These are phyloP conservation scores for Dolichoris vasculosae DNA, from an alignment of 1,140 invertebrate genomes.

Conservation along the genomic window DNA sequence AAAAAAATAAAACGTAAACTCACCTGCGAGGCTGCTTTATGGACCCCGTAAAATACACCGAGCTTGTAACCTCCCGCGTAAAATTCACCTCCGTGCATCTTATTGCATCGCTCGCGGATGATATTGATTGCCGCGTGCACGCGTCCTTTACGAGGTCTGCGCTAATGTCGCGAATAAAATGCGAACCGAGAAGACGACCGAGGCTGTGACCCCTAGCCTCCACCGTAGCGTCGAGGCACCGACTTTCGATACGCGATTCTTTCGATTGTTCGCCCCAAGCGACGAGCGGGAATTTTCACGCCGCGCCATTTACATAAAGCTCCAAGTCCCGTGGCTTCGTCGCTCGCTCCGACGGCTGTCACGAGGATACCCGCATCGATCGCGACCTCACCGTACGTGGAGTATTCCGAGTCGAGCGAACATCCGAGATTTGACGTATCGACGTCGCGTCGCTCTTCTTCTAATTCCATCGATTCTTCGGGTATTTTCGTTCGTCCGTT, in stretches of 20 bases:
- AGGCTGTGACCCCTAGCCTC: too few relatives aligned
- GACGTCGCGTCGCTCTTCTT: neutral
- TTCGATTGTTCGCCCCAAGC: neutral
- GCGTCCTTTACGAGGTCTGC: neutral
- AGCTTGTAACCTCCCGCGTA: neutral
- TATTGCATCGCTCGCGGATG: neutral
- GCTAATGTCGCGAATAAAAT: neutral
- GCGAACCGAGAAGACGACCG: too few relatives aligned
- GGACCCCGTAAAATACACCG: neutral
- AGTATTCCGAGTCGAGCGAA: neutral
- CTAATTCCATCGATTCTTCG: neutral
- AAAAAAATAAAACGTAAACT: neutral
- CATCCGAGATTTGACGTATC: neutral
- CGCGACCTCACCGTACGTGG: neutral
- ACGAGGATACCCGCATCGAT: conserved; percentile 7
- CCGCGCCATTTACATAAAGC: neutral
- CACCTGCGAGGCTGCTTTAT: neutral
- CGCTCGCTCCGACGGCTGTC: neutral
- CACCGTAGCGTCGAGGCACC: too few relatives aligned
- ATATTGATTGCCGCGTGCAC: neutral
- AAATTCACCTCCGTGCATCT: neutral
- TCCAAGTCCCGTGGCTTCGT: neutral
- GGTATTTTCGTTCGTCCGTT: neutral
- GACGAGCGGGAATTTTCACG: neutral
- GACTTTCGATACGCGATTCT: neutral